A percentile compares a stretch with the other conserved stretches of the same genome.
Conservation (phyloP, 2,113 vertebrate genomes). For the Anser cygnoides region DNA sequence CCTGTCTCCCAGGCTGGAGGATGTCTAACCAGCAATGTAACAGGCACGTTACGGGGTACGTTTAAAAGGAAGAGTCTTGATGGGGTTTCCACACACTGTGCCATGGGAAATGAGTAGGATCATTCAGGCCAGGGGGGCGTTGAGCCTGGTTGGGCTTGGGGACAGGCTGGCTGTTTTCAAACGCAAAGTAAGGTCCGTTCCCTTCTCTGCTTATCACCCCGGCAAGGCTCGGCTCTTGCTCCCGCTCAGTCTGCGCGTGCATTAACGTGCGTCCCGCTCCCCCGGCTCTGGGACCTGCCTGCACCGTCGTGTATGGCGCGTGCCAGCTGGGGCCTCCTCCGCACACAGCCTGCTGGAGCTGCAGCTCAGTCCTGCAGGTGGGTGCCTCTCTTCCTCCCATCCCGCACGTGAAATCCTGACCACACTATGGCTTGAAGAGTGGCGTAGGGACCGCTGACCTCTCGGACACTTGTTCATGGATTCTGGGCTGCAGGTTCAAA, state of each 20-base stretch:
- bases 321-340: neutral
- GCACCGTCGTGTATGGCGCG: neutral
- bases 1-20: neutral
- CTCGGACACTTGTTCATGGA: neutral
- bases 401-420: neutral
- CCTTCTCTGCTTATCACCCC: neutral
- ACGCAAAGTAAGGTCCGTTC: neutral
- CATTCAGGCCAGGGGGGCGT: neutral
- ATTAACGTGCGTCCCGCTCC: neutral
- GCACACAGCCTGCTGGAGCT: neutral
- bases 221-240: neutral
- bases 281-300: neutral
- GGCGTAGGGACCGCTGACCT: neutral
- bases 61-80: neutral
- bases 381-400: neutral
- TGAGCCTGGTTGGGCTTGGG: rapidly evolving
- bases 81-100: neutral
- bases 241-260: rapidly evolving
- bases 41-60: neutral
- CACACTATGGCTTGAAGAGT: rapidly evolving
- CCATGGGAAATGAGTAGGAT: neutral
- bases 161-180: neutral
- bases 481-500: neutral
- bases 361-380: neutral
- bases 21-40: neutral